Evolutionary conservation across 2,797 vertebrate species (phyloP).

Genomic region (Sus cebifrons): DNA sequence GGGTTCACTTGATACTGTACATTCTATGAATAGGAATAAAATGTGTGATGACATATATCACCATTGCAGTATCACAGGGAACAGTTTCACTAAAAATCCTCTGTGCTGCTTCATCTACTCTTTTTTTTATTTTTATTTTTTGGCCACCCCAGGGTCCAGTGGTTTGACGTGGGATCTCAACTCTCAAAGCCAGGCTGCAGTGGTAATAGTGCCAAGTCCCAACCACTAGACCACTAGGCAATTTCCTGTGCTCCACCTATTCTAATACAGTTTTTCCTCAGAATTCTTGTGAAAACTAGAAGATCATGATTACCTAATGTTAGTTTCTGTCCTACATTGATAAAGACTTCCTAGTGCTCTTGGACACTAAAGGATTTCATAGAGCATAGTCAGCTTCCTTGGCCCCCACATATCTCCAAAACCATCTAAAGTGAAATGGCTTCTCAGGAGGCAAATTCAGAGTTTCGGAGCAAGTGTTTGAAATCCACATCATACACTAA

Average conservation of each 20-base stretch:
- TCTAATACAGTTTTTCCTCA: neutral
- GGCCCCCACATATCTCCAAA: neutral
- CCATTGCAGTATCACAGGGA: neutral
- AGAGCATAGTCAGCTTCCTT: neutral
- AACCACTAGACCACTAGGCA: no score
- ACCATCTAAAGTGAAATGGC: constrained; percentile 24
- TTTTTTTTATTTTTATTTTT: no score
- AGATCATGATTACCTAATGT: no score
- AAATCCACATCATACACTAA: constrained; percentile 33
- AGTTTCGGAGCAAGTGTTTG: constrained; percentile 7
- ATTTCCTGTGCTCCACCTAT: neutral
- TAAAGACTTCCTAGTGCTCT: neutral
- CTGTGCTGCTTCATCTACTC: neutral
- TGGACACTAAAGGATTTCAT: neutral
- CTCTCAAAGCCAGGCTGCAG: no score
- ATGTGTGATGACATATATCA: neutral
- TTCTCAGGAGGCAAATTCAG: constrained; percentile 58
- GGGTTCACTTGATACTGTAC: neutral
- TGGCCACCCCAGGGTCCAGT: no score
- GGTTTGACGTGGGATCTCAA: no score
- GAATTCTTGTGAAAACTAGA: neutral
- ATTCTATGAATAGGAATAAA: neutral
- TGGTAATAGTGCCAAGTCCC: no score
- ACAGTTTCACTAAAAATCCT: neutral
- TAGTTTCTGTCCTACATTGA: neutral